These are phyloP conservation scores for Macaria notata DNA, from an alignment of 2,888 invertebrate genomes.

Conservation along the genomic window DNA sequence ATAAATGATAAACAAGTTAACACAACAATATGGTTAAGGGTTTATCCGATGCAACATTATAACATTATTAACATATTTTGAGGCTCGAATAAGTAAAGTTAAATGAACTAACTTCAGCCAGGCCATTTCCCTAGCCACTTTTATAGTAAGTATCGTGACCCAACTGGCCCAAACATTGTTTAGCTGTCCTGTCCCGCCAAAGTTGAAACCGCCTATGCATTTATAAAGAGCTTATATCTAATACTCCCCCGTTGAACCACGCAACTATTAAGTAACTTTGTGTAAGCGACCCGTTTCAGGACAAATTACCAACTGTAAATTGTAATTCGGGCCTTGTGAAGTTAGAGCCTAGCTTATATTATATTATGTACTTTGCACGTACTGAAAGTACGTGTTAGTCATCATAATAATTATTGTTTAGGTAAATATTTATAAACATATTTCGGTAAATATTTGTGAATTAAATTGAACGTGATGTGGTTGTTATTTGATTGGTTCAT, in stretches of 20 bases:
- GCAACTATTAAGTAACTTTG: constrained; percentile 34
- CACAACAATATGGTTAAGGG: no score
- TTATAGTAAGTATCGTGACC: constrained; percentile 6
- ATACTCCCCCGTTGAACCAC: constrained; percentile 24
- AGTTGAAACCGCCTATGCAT: constrained; percentile 21
- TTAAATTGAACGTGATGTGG: no score
- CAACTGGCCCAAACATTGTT: constrained; percentile 10
- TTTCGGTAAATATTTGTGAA: no score
- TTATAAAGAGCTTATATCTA: constrained; percentile 25
- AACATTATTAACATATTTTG: no score
- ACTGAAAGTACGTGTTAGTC: not conserved
- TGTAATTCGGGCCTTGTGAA: constrained; percentile 32
- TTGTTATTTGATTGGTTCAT: no score
- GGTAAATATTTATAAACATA: no score
- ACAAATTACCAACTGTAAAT: constrained; percentile 36
- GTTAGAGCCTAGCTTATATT: constrained; percentile 26
- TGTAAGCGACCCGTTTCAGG: constrained; percentile 33
- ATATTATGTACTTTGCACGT: constrained; percentile 16
- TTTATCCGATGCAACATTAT: no score
- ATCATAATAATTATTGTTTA: not conserved
- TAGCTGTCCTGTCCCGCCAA: constrained; percentile 10
- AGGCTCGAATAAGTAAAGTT: no score
- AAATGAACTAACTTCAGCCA: not conserved
- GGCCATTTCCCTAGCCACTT: constrained; percentile 4
- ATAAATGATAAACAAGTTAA: no score